A percentile compares a stretch with the other conserved stretches of the same genome.
phyloP scores from a whole-genome alignment of 30 jellyfish, hydroid and myxozoan species.

The Rhopilema esculentum region DNA sequence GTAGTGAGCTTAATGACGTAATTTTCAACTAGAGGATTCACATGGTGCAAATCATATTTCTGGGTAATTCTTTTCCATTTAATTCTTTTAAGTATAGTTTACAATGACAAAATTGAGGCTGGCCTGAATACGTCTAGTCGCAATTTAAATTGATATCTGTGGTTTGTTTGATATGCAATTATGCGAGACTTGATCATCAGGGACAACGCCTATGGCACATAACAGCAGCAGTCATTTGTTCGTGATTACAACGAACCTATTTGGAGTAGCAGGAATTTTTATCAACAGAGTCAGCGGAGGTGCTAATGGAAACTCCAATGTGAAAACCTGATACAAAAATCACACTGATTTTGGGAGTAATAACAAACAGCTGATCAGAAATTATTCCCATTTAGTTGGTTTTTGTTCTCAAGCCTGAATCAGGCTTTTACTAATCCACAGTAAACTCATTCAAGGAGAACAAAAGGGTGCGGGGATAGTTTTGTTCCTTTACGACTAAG shows the following conservation, averaged over 20 bases:
- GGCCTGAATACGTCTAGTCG: conserved; percentile 5
- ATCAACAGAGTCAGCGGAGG: not conserved
- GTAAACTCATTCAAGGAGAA: conserved; percentile 1
- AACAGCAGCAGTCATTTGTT: not conserved
- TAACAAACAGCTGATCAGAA: conserved; percentile 64
- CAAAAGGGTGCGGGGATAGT: conserved; percentile 21
- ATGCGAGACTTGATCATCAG: not conserved
- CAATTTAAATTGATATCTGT: conserved; percentile 6
- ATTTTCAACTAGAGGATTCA: not conserved
- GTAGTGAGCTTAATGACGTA: not conserved
- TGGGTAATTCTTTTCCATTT: not conserved
- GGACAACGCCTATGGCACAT: conserved; percentile 33
- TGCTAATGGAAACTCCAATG: not conserved
- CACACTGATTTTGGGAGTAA: conserved; percentile 5
- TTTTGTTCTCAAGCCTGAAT: conserved; percentile 22
- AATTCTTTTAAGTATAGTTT: too few relatives aligned
- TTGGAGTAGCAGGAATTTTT: not conserved
- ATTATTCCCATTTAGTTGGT: conserved; percentile 15
- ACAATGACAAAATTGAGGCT: not conserved
- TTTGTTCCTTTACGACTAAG: conserved; percentile 14
- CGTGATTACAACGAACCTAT: not conserved
- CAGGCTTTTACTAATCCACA: not conserved
- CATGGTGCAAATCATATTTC: not conserved
- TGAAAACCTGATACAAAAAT: not conserved
- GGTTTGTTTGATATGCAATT: conserved; percentile 33